A percentile compares a stretch with the other conserved stretches of the same genome.
Conservation (phyloP, 2,113 vertebrate genomes). For the Sigmodon hispidus region DNA sequence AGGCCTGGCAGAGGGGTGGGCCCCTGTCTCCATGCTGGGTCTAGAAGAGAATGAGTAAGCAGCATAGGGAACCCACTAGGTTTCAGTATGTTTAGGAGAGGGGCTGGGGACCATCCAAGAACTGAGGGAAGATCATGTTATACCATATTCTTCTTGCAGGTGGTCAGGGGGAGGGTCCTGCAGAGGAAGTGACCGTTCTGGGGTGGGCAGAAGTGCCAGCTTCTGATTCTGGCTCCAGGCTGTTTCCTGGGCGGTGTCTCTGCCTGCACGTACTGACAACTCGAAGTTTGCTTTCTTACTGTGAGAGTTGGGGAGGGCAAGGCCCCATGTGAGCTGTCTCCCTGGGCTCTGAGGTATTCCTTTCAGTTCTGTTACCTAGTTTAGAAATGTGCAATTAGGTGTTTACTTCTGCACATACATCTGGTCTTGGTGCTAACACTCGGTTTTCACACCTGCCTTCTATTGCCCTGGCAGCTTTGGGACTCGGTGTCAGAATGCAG, state of each 20-base stretch:
- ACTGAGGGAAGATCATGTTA: not conserved
- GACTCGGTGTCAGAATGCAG: not conserved
- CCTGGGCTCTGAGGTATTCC: not conserved
- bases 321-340: not conserved
- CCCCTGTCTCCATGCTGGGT: not conserved
- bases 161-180: not conserved
- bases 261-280: not conserved
- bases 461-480: not conserved
- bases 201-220: not conserved
- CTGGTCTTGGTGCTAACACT: not conserved
- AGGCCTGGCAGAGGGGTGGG: not conserved
- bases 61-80: not conserved
- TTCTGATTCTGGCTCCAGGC: not conserved
- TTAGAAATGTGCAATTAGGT: not conserved
- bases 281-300: not conserved
- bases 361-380: not conserved
- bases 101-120: not conserved
- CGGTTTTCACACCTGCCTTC: not conserved
- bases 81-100: not conserved
- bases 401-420: not conserved
- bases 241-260: slow-evolving; percentile 60
- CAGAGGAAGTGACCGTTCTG: slow-evolving; percentile 35
- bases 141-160: not conserved
- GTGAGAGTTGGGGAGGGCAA: not conserved
- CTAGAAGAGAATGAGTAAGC: not conserved